Conservation (phyloP, 2,113 vertebrate species). For the Osmerus mordax region DNA sequence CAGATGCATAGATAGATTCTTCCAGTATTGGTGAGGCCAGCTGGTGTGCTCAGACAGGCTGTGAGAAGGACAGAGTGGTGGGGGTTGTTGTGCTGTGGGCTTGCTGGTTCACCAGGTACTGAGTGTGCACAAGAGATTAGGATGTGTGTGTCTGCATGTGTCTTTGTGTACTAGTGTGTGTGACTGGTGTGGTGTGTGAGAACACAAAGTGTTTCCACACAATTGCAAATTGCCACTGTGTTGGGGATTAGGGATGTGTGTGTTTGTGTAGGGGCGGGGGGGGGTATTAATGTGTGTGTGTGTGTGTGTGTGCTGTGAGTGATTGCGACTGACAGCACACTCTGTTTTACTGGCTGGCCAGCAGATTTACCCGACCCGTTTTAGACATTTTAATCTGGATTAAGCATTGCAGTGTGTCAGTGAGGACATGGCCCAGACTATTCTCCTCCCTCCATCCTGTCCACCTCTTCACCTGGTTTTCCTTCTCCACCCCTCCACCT, state of each 20-base stretch:
- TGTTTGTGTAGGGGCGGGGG: not conserved
- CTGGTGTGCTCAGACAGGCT: not conserved
- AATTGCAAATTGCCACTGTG: not conserved
- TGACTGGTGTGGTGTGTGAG: not conserved
- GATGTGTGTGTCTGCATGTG: conserved; percentile 10
- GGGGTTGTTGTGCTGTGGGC: conserved; percentile 21
- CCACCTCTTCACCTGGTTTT: conserved; percentile 50
- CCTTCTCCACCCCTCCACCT: conserved; percentile 4
- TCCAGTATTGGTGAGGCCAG: not conserved
- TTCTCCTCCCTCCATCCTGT: conserved; percentile 24
- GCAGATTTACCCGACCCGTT: conserved; percentile 76
- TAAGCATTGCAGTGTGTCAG: conserved; percentile 72
- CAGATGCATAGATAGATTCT: too few relatives aligned
- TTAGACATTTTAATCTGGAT: conserved; percentile 80
- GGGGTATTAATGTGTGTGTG: not conserved
- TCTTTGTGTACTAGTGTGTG: conserved; percentile 7
- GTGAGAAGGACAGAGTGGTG: not conserved
- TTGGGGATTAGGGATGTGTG: not conserved
- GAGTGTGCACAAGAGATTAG: not conserved
- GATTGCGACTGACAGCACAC: conserved; percentile 75
- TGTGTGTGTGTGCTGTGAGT: conserved; percentile 55
- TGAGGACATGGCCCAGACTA: conserved; percentile 56
- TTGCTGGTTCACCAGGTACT: not conserved
- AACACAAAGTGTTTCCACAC: too few relatives aligned
- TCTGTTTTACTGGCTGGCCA: conserved; percentile 73